Conservation (phyloP, 2,113 vertebrate species). For the Lophochroa leadbeateri region DNA sequence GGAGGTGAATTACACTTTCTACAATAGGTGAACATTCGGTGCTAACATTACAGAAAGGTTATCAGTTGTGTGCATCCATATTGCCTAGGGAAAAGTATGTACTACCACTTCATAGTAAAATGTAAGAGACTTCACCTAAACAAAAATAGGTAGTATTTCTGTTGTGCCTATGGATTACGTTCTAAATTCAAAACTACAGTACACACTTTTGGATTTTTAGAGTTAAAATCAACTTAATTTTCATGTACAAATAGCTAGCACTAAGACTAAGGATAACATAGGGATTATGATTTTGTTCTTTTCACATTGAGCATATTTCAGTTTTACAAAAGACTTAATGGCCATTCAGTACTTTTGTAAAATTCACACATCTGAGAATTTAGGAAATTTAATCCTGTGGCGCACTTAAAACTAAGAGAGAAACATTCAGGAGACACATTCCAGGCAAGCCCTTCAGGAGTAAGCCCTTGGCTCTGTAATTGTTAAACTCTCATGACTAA, state of each 20-base stretch:
- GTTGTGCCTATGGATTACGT: neutral
- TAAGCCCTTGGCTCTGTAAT: neutral
- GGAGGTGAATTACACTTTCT: slow-evolving; percentile 39
- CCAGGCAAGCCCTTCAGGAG: neutral
- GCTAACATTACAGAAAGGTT: slow-evolving; percentile 40
- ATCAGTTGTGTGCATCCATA: slow-evolving; percentile 15
- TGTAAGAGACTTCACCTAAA: neutral
- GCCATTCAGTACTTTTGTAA: neutral
- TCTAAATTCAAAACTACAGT: neutral
- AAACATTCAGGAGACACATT: neutral
- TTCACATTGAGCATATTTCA: neutral
- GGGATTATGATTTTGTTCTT: neutral
- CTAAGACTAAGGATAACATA: neutral
- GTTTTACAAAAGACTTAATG: neutral
- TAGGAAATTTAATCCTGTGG: neutral
- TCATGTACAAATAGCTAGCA: neutral
- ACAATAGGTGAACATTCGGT: slow-evolving; percentile 35
- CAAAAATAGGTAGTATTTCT: neutral
- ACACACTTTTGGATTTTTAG: neutral
- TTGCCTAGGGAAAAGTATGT: neutral
- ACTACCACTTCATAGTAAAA: neutral
- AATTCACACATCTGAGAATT: neutral
- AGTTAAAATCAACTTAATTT: neutral
- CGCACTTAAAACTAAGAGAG: neutral
- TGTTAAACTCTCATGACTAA: neutral